Evolutionary conservation across 2,888 invertebrate species (phyloP).

Genomic region (Pinctada fucata): DNA sequence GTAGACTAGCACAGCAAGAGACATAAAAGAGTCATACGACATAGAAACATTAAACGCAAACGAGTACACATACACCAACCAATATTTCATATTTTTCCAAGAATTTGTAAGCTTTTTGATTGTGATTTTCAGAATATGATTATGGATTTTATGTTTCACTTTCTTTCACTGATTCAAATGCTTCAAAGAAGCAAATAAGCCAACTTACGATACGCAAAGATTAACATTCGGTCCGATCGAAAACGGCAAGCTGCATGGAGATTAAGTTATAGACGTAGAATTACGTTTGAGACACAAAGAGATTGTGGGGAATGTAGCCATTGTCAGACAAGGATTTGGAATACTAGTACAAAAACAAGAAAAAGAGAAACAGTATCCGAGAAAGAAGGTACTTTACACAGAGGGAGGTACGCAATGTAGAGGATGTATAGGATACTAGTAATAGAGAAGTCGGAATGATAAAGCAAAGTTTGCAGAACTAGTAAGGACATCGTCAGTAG

Average conservation of each 20-base stretch:
- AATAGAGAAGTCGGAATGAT: too few species aligned
- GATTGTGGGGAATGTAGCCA: conserved; percentile 7
- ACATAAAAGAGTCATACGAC: too few species aligned
- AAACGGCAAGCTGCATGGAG: conserved; percentile 24
- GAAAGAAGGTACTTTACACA: conserved; percentile 15
- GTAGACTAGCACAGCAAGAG: too few species aligned
- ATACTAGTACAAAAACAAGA: neutral
- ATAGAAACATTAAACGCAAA: too few species aligned
- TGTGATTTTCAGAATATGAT: too few species aligned
- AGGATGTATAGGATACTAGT: too few species aligned
- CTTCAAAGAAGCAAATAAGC: conserved; percentile 22
- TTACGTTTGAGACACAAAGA: conserved; percentile 15
- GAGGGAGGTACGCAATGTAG: too few species aligned
- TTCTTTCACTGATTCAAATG: conserved; percentile 6
- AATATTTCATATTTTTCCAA: too few species aligned
- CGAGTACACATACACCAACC: too few species aligned
- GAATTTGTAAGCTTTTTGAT: too few species aligned
- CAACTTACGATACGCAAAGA: conserved; percentile 4
- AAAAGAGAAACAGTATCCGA: conserved; percentile 4
- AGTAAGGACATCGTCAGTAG: neutral
- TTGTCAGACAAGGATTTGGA: conserved; percentile 6
- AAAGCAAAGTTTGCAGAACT: neutral
- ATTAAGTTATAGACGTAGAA: conserved; percentile 28
- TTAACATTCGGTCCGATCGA: conserved; percentile 10
- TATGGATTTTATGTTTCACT: too few species aligned